Evolutionary conservation across 2,113 vertebrate genomes (phyloP), one percentile per base, ranked within the genome.

Genomic region (Chlamydotis undulata): DNA sequence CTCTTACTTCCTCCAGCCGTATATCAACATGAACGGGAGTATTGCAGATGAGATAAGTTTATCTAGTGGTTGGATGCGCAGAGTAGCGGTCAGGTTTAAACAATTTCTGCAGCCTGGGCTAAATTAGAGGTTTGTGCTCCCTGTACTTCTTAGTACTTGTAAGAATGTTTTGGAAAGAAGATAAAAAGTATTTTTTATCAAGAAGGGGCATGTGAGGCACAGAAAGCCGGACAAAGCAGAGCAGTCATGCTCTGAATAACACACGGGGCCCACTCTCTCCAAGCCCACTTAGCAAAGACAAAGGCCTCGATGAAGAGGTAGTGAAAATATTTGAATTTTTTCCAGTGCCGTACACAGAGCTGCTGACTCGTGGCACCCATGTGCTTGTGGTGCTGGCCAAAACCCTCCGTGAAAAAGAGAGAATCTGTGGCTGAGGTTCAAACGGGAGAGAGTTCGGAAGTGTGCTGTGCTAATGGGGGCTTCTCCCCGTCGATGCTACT

Each of bases 191-290:
- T 71, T 55, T 10, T 60, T 93, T 28, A 28, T 89, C 60, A 81
- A 94, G 92, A 43, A 88, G 14, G 14, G 24, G 75, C 35, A 55
- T 53, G 71, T 14, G 83, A 87, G 56, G 52, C 45, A 13, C 41
- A 84, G 69, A 81, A 56, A 80, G 31, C 4, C n/a, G 87, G 52
- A 24, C 87, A 77, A 55, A 70, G 75, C 47, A 37, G 43, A 83
- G 57, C 86, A 83, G 87, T 77, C 80, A 49, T 82, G 81, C 79
- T 87, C 75, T 89, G 93, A 94, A 85, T 70, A 94, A 77, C 89
- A 61, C 60, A 56, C 49, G 60, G 83, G 49, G 41, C 68, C 53
- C 41, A 12, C 43, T 78, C 68, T 81, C 37, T 76, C 82, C 65
- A 19, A 28, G 55, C 43, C 81, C 53, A 18, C 53, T 56, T 71